Evolutionary conservation across 1,140 invertebrate species (phyloP).

Genomic region (Bombyx mori): DNA sequence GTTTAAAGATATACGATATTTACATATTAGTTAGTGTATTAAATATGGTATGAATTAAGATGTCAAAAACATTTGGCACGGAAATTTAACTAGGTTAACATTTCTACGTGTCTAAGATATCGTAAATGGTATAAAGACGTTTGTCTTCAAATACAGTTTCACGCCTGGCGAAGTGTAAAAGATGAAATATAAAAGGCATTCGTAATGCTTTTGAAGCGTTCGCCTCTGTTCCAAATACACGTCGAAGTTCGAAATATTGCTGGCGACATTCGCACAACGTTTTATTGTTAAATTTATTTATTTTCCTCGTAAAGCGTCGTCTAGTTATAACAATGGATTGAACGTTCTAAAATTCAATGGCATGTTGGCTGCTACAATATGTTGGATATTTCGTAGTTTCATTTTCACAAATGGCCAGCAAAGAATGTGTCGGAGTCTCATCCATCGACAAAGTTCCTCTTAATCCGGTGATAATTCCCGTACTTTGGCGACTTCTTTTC

Average conservation of each 20-base stretch:
- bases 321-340: no score
- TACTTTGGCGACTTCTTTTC: slow-evolving; percentile 31
- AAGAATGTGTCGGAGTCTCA: slow-evolving; percentile 12
- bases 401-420: slow-evolving; percentile 12
- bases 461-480: slow-evolving; percentile 27
- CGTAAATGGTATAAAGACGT: neutral
- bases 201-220: slow-evolving; percentile 13
- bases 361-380: slow-evolving; percentile 5
- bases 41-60: no score
- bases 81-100: no score
- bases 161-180: slow-evolving; percentile 16
- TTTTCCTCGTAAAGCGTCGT: neutral
- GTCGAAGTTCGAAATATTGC: neutral
- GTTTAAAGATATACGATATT: no score
- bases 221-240: slow-evolving; percentile 13
- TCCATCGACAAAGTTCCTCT: slow-evolving; percentile 20
- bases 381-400: neutral
- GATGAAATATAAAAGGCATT: slow-evolving; percentile 21
- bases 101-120: no score
- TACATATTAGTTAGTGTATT: neutral
- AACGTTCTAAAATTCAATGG: slow-evolving; percentile 3
- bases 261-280: no score
- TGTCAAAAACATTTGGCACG: no score
- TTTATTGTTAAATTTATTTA: no score
- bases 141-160: slow-evolving; percentile 11